Evolutionary conservation across 2,113 vertebrate genomes (phyloP).

Genomic region (Sceloporus tristichus): DNA sequence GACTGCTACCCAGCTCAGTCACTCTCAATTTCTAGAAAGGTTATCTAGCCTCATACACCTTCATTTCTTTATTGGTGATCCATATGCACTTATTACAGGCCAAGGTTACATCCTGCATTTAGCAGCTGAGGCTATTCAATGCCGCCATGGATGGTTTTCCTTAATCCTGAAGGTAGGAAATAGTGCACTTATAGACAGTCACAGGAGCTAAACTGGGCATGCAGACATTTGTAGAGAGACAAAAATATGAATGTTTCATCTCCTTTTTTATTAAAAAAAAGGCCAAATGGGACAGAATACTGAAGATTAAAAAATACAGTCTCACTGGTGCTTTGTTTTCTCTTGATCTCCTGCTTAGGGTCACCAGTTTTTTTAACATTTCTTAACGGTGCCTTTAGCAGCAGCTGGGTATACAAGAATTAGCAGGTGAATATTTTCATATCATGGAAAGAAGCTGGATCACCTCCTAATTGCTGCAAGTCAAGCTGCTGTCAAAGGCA

Average conservation of each 20-base stretch:
- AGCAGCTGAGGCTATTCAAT: not conserved
- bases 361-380: not conserved
- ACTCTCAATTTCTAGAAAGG: slow-evolving; percentile 21
- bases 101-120: slow-evolving; percentile 12
- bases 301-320: not conserved
- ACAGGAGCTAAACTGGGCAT: not conserved
- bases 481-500: not conserved
- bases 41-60: slow-evolving; percentile 22
- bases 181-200: not conserved
- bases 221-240: not conserved
- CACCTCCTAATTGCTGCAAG: no score
- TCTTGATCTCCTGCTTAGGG: not conserved
- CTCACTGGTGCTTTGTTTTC: not conserved
- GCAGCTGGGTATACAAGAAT: not conserved
- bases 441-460: not conserved
- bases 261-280: not conserved
- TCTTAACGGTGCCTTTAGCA: not conserved
- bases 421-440: not conserved
- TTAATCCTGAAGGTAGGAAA: not conserved
- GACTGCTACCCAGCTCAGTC: not conserved
- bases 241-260: not conserved
- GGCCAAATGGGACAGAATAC: not conserved
- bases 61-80: slow-evolving; percentile 36
- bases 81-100: slow-evolving; percentile 10
- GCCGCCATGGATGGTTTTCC: not conserved